These are phyloP conservation scores for Acleris sparsana DNA, from an alignment of 2,888 invertebrate genomes.

Conservation along the genomic window DNA sequence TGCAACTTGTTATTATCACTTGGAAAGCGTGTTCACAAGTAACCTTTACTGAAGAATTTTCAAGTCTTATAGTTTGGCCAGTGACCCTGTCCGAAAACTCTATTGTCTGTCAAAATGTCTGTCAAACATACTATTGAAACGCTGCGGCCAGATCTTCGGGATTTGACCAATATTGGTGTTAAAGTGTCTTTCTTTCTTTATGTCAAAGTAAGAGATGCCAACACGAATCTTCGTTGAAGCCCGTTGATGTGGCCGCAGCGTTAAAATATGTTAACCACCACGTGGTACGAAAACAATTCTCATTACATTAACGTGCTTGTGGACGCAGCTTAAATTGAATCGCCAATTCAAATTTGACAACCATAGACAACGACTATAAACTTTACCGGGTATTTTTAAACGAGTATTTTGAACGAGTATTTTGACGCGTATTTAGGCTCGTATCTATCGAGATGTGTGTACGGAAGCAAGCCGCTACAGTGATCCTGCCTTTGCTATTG, in stretches of 20 bases:
- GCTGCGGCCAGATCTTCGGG: too few relatives aligned
- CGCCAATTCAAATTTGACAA: slow-evolving; percentile 37
- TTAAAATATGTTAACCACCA: too few relatives aligned
- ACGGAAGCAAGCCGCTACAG: slow-evolving; percentile 62
- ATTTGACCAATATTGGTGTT: too few relatives aligned
- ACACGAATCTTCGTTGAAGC: too few relatives aligned
- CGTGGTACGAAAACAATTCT: too few relatives aligned
- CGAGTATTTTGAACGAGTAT: slow-evolving; percentile 28
- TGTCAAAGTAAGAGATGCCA: too few relatives aligned
- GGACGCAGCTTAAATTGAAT: slow-evolving; percentile 31
- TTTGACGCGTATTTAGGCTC: slow-evolving; percentile 27
- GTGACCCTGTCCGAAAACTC: not conserved
- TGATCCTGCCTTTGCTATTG: slow-evolving; percentile 63
- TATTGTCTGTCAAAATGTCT: not conserved
- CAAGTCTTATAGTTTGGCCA: too few relatives aligned
- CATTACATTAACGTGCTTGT: slow-evolving; percentile 1
- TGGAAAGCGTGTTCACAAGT: slow-evolving; percentile 23
- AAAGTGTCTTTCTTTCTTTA: too few relatives aligned
- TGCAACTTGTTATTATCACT: slow-evolving; percentile 24
- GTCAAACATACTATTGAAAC: too few relatives aligned
- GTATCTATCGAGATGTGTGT: slow-evolving; percentile 65
- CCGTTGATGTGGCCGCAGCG: too few relatives aligned
- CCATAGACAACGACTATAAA: slow-evolving; percentile 39
- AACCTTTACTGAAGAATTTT: not conserved
- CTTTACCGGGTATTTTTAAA: slow-evolving; percentile 28